phyloP scores from a whole-genome alignment of 1,140 invertebrate species.

The Drosophila varians region DNA sequence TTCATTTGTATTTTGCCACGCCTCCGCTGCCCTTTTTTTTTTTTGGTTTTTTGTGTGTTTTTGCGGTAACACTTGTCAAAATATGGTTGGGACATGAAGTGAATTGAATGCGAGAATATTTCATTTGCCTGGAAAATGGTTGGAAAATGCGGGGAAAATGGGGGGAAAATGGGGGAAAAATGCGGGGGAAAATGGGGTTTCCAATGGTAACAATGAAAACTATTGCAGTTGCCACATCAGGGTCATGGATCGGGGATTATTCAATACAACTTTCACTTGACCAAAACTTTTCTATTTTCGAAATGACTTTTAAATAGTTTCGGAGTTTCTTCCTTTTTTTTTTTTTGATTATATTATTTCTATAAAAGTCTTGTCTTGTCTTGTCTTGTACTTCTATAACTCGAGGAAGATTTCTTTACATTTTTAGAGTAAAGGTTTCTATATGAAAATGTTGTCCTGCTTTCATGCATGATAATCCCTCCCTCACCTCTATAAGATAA shows the following conservation, averaged over 20 bases:
- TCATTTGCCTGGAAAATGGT: constrained; percentile 16
- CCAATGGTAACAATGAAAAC: not conserved
- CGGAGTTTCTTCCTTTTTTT: too few species aligned
- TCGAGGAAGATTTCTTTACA: too few species aligned
- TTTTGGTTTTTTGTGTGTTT: constrained; percentile 65
- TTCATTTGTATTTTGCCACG: constrained; percentile 5
- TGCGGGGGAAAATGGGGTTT: too few species aligned
- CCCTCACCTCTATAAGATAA: too few species aligned
- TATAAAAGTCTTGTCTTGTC: too few species aligned
- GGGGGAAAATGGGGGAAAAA: not conserved
- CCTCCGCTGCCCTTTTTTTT: constrained; percentile 9
- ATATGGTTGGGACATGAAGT: constrained; percentile 67
- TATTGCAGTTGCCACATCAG: constrained; percentile 1
- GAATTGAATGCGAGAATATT: constrained; percentile 48
- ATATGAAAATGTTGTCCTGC: too few species aligned
- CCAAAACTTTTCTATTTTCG: not conserved
- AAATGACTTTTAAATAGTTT: not conserved
- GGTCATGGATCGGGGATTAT: constrained; percentile 29
- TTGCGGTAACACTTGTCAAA: constrained; percentile 80
- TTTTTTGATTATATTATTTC: too few species aligned
- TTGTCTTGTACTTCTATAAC: too few species aligned
- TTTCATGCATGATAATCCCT: too few species aligned
- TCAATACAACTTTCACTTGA: constrained; percentile 36
- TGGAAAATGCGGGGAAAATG: not conserved
- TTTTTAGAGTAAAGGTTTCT: too few species aligned